Percentiles rank a stretch among this genome's conserved stretches.
Evolutionary conservation across 2,113 vertebrate species (phyloP).

Genomic region (Dolichotis patagonum): DNA sequence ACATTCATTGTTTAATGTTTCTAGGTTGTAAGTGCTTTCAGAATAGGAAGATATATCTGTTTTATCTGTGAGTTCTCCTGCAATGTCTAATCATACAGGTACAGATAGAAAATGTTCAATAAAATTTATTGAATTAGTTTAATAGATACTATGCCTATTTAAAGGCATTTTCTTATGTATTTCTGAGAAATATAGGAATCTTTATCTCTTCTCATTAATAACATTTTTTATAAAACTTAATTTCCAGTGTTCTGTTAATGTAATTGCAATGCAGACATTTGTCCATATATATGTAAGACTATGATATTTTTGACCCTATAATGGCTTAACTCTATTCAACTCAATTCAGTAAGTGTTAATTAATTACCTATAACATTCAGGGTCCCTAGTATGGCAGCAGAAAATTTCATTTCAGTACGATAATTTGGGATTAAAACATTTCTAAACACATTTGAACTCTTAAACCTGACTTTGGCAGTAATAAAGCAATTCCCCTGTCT

Average conservation of each 20-base stretch:
- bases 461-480: background rate
- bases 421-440: background rate
- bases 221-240: constrained; percentile 73
- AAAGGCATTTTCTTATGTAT: constrained; percentile 14
- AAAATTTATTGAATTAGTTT: background rate
- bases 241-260: constrained; percentile 78
- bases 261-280: constrained; percentile 83
- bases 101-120: background rate
- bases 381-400: background rate
- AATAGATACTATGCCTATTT: background rate
- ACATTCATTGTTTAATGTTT: background rate
- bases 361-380: background rate
- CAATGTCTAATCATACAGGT: background rate
- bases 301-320: constrained; percentile 61
- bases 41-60: background rate
- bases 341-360: constrained; percentile 29
- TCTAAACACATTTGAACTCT: background rate
- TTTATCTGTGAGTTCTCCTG: background rate
- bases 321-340: background rate
- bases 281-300: constrained; percentile 79
- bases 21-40: background rate
- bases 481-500: background rate
- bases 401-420: constrained; percentile 8
- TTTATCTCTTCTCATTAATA: constrained; percentile 55
- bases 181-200: constrained; percentile 45